Percentiles rank a stretch among this genome's conserved stretches.
Conservation (phyloP, 2,113 vertebrate genomes). For the Tauraco erythrolophus region DNA sequence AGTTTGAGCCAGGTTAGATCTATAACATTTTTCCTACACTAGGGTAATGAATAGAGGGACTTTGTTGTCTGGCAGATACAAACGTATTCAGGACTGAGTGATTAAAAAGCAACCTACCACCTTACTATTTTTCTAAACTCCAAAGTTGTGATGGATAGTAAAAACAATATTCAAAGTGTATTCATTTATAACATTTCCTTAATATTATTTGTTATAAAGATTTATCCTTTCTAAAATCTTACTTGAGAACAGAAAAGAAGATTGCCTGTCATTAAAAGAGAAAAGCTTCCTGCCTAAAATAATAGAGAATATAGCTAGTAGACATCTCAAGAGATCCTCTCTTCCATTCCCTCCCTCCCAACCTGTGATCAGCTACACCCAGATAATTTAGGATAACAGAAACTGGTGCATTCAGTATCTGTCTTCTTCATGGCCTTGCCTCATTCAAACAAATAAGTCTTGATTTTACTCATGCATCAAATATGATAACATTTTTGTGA, state of each 20-base stretch:
- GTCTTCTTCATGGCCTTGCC: background rate
- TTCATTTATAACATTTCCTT: background rate
- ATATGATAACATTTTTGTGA: background rate
- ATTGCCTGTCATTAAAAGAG: background rate
- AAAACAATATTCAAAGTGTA: background rate
- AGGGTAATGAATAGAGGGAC: background rate
- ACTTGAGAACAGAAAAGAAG: background rate
- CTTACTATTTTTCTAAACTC: background rate
- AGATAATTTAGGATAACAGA: background rate
- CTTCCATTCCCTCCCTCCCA: background rate
- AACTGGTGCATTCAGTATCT: background rate
- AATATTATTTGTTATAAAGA: background rate
- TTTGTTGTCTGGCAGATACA: background rate
- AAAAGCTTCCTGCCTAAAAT: background rate
- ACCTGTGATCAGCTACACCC: accelerated
- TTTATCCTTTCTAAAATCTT: background rate
- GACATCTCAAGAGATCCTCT: background rate
- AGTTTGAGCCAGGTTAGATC: background rate
- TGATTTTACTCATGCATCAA: background rate
- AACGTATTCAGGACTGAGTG: background rate
- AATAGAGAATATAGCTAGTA: background rate
- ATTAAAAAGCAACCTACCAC: background rate
- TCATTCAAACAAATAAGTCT: background rate
- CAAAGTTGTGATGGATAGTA: background rate
- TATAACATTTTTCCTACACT: background rate